These are phyloP conservation scores for Eupithecia exiguata DNA, from an alignment of 2,888 invertebrate genomes.

Conservation along the genomic window DNA sequence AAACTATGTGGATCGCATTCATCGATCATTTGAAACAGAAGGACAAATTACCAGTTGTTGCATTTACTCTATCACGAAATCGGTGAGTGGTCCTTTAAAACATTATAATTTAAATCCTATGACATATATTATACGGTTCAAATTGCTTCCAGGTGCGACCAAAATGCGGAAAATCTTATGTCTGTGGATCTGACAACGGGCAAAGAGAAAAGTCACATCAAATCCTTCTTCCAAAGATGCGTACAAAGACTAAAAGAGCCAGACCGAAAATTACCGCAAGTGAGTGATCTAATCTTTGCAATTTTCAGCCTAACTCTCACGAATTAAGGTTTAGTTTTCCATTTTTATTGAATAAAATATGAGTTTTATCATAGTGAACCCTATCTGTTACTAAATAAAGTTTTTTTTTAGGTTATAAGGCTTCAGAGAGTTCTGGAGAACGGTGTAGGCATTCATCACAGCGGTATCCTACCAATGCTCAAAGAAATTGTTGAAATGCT, in stretches of 20 bases:
- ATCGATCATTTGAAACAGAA: constrained; percentile 91
- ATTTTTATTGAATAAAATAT: not conserved
- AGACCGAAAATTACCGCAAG: constrained; percentile 95
- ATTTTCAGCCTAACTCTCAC: not conserved
- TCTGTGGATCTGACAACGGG: constrained; percentile 92
- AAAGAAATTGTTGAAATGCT: constrained; percentile 99
- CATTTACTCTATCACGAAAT: constrained; percentile 95
- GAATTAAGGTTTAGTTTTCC: not conserved
- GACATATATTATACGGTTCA: not conserved
- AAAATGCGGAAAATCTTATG: constrained; percentile 84
- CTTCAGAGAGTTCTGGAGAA: constrained; percentile 82
- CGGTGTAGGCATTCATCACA: constrained; percentile 99
- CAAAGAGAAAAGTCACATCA: constrained; percentile 92
- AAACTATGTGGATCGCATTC: constrained; percentile 91
- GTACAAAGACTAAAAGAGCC: constrained; percentile 92
- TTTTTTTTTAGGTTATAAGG: constrained; percentile 65
- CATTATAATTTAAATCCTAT: not conserved
- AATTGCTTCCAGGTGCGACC: constrained; percentile 76
- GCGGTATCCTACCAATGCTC: constrained; percentile 98
- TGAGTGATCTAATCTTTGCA: constrained; percentile 48
- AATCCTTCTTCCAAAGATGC: constrained; percentile 93
- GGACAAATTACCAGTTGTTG: constrained; percentile 95
- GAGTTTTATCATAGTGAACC: not conserved
- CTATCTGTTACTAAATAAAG: not conserved
- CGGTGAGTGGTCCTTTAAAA: constrained; percentile 82